These are phyloP conservation scores for Macaria notata DNA, from an alignment of 2,888 invertebrate species.

Conservation along the genomic window DNA sequence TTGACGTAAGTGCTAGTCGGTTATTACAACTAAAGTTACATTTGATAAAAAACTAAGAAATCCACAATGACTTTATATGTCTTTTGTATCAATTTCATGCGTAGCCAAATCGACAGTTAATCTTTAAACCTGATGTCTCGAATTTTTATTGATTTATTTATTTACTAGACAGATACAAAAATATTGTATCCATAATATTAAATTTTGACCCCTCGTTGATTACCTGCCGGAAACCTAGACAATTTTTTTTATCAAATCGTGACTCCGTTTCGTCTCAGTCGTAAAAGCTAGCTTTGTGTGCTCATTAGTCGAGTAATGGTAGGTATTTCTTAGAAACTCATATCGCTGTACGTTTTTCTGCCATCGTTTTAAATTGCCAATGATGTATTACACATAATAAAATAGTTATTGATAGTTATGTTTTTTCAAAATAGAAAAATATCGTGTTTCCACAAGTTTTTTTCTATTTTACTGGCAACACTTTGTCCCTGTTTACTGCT, in stretches of 20 bases:
- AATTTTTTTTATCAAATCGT: conserved; percentile 1
- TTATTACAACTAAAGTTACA: too few species aligned
- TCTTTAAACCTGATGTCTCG: too few species aligned
- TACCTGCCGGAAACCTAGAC: not conserved
- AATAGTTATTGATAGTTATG: not conserved
- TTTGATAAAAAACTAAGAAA: too few species aligned
- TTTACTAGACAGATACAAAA: too few species aligned
- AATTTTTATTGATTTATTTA: too few species aligned
- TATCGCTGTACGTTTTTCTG: conserved; percentile 14
- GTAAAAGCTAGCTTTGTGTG: not conserved
- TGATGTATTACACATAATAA: conserved; percentile 13
- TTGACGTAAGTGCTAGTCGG: too few species aligned
- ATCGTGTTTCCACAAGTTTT: conserved; percentile 14
- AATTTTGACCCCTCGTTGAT: not conserved
- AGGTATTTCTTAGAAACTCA: conserved; percentile 7
- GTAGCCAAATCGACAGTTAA: too few species aligned
- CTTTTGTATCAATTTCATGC: too few species aligned
- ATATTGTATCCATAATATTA: too few species aligned
- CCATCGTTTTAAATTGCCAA: conserved; percentile 11
- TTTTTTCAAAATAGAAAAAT: not conserved
- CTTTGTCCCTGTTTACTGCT: conserved; percentile 5
- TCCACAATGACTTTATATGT: too few species aligned
- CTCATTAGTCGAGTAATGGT: conserved; percentile 5
- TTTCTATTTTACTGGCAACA: conserved; percentile 8
- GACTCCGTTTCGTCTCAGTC: not conserved